Evolutionary conservation across 2,888 invertebrate genomes (phyloP).

Genomic region (Tetragonisca angustula): DNA sequence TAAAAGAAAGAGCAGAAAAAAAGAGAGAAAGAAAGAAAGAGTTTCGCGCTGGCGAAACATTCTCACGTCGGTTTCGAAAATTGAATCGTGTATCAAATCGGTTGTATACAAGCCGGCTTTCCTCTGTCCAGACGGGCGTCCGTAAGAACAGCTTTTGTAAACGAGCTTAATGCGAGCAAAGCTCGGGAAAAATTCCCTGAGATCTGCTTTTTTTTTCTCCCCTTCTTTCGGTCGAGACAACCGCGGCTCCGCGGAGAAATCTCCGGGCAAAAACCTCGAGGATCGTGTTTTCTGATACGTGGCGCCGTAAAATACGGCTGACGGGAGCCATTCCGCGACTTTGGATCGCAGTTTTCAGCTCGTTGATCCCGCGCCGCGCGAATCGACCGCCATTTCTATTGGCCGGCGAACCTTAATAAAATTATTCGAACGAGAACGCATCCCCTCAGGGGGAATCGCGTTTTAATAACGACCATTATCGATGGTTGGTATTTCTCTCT

Average conservation of each 20-base stretch:
- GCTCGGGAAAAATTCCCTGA: slow-evolving; percentile 32
- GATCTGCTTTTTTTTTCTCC: background rate
- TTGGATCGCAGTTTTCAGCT: slow-evolving; percentile 23
- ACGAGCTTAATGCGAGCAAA: slow-evolving; percentile 36
- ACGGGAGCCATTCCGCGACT: slow-evolving; percentile 13
- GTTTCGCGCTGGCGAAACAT: background rate
- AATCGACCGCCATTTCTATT: slow-evolving; percentile 19
- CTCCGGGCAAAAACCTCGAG: slow-evolving; percentile 34
- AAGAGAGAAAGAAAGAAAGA: background rate
- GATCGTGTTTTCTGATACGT: slow-evolving; percentile 12
- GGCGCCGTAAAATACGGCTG: slow-evolving; percentile 40
- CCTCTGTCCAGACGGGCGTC: background rate
- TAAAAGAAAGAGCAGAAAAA: background rate
- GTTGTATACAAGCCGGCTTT: slow-evolving; percentile 12
- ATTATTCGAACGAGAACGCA: slow-evolving; percentile 31
- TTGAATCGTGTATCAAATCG: slow-evolving; percentile 19
- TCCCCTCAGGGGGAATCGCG: background rate
- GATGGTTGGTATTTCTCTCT: too few species aligned
- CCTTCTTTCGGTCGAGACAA: slow-evolving; percentile 4
- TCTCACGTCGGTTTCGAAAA: background rate
- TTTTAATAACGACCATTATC: slow-evolving; percentile 4
- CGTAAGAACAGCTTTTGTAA: slow-evolving; percentile 26
- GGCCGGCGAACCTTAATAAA: slow-evolving; percentile 27
- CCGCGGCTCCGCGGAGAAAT: background rate
- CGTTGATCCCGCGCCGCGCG: slow-evolving; percentile 7